Evolutionary conservation across 2,797 vertebrate species (phyloP).

Genomic region (Helicolenus hilgendorfi): DNA sequence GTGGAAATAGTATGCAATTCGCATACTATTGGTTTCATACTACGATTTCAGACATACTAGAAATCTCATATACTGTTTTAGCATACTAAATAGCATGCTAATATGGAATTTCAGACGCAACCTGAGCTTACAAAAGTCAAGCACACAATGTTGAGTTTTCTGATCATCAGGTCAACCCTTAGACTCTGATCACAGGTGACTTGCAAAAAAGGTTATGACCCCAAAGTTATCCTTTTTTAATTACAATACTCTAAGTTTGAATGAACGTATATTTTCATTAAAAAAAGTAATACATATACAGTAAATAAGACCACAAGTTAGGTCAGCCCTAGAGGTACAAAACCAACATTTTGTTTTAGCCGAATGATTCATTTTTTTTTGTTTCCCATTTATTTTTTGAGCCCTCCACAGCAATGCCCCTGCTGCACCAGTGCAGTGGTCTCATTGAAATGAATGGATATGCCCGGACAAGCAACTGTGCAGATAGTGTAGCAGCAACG

Average conservation of each 20-base stretch:
- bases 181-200: neutral
- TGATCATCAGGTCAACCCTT: neutral
- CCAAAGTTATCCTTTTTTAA: neutral
- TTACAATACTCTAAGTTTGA: neutral
- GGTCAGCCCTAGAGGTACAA: neutral
- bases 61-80: too few relatives aligned
- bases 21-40: too few relatives aligned
- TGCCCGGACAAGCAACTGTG: neutral
- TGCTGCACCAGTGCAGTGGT: neutral
- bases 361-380: neutral
- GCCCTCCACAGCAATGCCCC: neutral
- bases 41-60: rapidly evolving
- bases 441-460: neutral
- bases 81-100: neutral
- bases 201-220: neutral
- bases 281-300: too few relatives aligned
- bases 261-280: neutral
- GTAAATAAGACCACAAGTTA: too few relatives aligned
- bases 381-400: neutral
- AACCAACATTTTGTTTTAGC: neutral
- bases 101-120: neutral
- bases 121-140: neutral
- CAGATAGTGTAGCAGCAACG: neutral
- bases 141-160: neutral
- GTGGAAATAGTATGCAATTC: too few relatives aligned